Evolutionary conservation across 2,888 invertebrate genomes (phyloP), one percentile per base, ranked within the genome.

Genomic region (Drosophila hamatofila): DNA sequence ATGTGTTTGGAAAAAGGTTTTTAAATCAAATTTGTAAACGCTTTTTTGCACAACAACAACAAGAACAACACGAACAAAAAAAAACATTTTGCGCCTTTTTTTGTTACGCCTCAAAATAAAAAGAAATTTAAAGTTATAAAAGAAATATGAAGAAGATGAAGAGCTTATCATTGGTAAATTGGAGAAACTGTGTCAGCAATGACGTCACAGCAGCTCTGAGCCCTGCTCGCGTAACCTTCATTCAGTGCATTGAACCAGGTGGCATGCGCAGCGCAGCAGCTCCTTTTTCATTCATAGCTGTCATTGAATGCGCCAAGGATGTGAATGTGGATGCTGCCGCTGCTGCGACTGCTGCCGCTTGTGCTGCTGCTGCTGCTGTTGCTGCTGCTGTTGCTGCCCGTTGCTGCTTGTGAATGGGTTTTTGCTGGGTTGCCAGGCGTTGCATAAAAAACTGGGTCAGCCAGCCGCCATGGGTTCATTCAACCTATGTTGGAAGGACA

Each of bases 211-310:
- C 33, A 44, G 54, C 27, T 5, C 6, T 3, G 27, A 27, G 48
- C 48, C 30, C 18, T 72, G 78, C 67, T 68, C 62, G 74, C 61
- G 65, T 78, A 80, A 78, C 81, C 81, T 78, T 75, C 78, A 70
- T 77, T 73, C 83, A 91, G 92, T 90, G 85, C 91, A 81, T 91
- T 92, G 92, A 92, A 92, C 91, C 79, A 91, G 49, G 77, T 84
- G 87, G 80, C 88, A 84, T 92, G 91, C 91, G 91, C 91, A 86
- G 21, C 88, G 80, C 71, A 58, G 27, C 56, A 74, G 77, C 77
- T 75, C 78, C 73, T 73, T 58, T 49, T 81, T 81, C 81, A 81
- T 81, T 72, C 80, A 82, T 76, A 58, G 64, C 62, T 48, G 59
- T 75, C 67, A 59, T 71, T 68, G 65, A 63, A 37, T 72, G 80